These are phyloP conservation scores for Acanthosepion lycidas DNA, from an alignment of 2,888 invertebrate genomes.

Conservation along the genomic window DNA sequence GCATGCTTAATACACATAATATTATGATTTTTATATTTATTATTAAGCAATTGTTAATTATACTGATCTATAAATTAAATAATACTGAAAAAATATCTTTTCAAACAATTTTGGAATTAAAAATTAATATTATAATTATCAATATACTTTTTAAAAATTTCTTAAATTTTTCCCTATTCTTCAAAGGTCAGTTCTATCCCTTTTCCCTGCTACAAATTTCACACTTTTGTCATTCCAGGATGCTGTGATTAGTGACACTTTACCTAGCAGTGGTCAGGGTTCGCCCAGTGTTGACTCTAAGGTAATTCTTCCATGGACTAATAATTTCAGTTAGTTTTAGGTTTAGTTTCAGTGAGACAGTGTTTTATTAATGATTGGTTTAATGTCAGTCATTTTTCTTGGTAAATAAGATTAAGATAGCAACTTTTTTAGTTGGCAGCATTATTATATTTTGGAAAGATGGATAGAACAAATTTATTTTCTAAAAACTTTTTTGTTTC, in stretches of 20 bases:
- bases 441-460: too few relatives aligned
- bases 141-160: background rate
- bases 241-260: slow-evolving; percentile 50
- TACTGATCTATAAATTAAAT: too few relatives aligned
- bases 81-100: background rate
- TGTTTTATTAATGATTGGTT: background rate
- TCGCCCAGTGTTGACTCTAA: slow-evolving; percentile 70
- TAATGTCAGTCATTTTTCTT: background rate
- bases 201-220: background rate
- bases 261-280: slow-evolving; percentile 64
- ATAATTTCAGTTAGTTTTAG: background rate
- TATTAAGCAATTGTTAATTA: too few relatives aligned
- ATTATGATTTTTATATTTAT: too few relatives aligned
- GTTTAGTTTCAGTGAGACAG: background rate
- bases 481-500: too few relatives aligned
- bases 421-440: too few relatives aligned
- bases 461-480: too few relatives aligned
- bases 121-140: background rate
- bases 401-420: background rate
- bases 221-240: slow-evolving; percentile 55
- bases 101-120: background rate
- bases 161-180: slow-evolving; percentile 16
- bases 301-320: slow-evolving; percentile 54
- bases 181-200: background rate
- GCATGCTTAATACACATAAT: too few relatives aligned